Base-by-base conservation (phyloP, 2,113 vertebrate species). In the Terrapene triunguis region DNA sequence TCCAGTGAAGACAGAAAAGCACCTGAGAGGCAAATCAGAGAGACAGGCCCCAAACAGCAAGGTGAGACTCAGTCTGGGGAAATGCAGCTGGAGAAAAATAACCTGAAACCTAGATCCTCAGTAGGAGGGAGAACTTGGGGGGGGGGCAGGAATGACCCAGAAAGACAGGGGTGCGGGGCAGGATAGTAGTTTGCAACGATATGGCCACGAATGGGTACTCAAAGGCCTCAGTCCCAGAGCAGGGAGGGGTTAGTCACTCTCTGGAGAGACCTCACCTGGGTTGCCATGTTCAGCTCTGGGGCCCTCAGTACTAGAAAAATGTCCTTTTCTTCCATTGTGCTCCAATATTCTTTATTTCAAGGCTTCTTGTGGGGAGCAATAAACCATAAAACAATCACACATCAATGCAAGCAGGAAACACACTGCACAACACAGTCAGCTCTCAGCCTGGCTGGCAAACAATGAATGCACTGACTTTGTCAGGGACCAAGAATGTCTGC, bases 291-390 rank as follows among this genome's bases (percentile, higher is more conserved):
- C 32, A 51, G 29, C 79, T 19, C 48, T 35, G 44, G 22, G 29
- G 86, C 38, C 32, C 55, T 72, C 32, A 24, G 38, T 24, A 79
- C 2, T 35, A 55, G 27, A 10, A 0, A 1, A 62, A 11, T 32
- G 74, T 10, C 25, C 0, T 0, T 87, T 76, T 59, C 42, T 48
- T 88, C 24, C 25, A 27, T 7, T 47, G 42, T 25, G 74, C 42
- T 78, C 42, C 74, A 78, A 25, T 4, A 29, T 74, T 80, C 48
- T 65, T 59, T 74, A 24, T 42, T 16, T 42, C 69, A 5, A 1
- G 8, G 1, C 44, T 55, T 59, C 79, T 47, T 0, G 0, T 27
- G 51, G 14, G 62, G 1, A 35, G 72, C 83, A 59, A 72, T 10
- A 92, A 74, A 84, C 79, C 14, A 16, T 0, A 1, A 65, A 78